Evolutionary conservation across 1,140 invertebrate genomes (phyloP).

Genomic region (Amphibalanus amphitrite): DNA sequence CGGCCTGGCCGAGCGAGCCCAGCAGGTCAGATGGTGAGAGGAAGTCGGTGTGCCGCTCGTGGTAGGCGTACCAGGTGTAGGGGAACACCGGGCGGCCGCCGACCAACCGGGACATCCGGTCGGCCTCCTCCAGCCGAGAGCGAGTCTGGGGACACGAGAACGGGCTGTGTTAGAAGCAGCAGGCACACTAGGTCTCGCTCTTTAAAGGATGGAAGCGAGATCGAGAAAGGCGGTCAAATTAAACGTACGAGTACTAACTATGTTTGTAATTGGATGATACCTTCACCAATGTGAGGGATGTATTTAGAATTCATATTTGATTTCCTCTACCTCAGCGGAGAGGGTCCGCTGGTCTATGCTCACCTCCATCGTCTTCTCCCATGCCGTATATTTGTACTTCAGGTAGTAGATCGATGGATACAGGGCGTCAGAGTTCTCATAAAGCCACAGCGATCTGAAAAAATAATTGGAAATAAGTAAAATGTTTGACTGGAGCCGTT

Average conservation of each 20-base stretch:
- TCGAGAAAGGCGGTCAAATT: too few species aligned
- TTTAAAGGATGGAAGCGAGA: too few species aligned
- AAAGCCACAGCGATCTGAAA: neutral
- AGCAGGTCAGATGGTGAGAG: neutral
- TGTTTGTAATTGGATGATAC: too few species aligned
- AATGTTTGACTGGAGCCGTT: too few species aligned
- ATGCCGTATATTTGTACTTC: neutral
- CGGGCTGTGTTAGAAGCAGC: too few species aligned
- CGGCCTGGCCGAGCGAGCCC: neutral
- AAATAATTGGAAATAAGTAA: neutral
- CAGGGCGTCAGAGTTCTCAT: neutral
- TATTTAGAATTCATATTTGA: too few species aligned
- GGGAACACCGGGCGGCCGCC: neutral
- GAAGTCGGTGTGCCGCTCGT: neutral
- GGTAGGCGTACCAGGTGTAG: constrained; percentile 2
- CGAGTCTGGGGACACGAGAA: neutral
- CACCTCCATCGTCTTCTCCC: neutral
- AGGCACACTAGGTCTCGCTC: too few species aligned
- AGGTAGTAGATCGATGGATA: neutral
- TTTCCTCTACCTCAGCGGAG: too few species aligned
- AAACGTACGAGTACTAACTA: too few species aligned
- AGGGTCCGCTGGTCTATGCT: too few species aligned
- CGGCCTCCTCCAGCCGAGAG: neutral
- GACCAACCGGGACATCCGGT: neutral
- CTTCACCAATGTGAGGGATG: too few species aligned